Percentiles rank a stretch among this genome's conserved stretches.
Conservation (phyloP, 2,888 invertebrate genomes). For the Merodon equestris region DNA sequence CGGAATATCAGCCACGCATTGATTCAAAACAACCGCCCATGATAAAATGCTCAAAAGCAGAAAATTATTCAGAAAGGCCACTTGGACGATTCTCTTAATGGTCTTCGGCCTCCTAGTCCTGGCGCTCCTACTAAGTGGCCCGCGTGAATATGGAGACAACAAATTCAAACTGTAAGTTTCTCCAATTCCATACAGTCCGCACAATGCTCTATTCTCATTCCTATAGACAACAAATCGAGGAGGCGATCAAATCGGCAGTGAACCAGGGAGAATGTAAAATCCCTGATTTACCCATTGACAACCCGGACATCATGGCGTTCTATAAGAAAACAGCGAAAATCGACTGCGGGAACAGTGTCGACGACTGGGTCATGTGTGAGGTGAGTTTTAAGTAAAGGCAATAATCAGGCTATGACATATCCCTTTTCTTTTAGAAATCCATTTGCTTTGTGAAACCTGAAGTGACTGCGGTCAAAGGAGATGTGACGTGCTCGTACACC, state of each 20-base stretch:
- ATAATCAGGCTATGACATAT: neutral
- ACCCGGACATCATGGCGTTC: slow-evolving; percentile 87
- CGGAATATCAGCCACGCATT: neutral
- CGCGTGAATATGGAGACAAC: slow-evolving; percentile 71
- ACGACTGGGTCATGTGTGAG: slow-evolving; percentile 89
- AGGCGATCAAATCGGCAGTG: slow-evolving; percentile 78
- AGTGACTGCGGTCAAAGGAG: slow-evolving; percentile 73
- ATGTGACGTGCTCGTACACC: slow-evolving; percentile 81
- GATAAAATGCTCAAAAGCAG: slow-evolving; percentile 64
- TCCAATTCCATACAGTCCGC: too few relatives aligned
- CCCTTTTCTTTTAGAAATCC: slow-evolving; percentile 73
- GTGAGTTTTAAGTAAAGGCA: slow-evolving; percentile 76
- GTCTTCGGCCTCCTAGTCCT: slow-evolving; percentile 51
- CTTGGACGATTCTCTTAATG: slow-evolving; percentile 52
- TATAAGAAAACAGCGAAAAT: slow-evolving; percentile 82
- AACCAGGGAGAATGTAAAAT: slow-evolving; percentile 82
- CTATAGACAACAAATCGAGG: slow-evolving; percentile 80
- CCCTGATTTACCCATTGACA: slow-evolving; percentile 83
- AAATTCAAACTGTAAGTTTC: slow-evolving; percentile 73
- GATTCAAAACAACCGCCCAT: neutral
- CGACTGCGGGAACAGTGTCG: slow-evolving; percentile 81
- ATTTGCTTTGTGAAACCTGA: slow-evolving; percentile 77
- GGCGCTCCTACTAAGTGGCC: slow-evolving; percentile 55
- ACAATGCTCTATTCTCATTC: too few relatives aligned
- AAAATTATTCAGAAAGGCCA: slow-evolving; percentile 58